Percentiles rank a stretch among this genome's conserved stretches.
These are phyloP conservation scores for Mobula hypostoma DNA, from an alignment of 2,113 vertebrate genomes.

Conservation along the genomic window DNA sequence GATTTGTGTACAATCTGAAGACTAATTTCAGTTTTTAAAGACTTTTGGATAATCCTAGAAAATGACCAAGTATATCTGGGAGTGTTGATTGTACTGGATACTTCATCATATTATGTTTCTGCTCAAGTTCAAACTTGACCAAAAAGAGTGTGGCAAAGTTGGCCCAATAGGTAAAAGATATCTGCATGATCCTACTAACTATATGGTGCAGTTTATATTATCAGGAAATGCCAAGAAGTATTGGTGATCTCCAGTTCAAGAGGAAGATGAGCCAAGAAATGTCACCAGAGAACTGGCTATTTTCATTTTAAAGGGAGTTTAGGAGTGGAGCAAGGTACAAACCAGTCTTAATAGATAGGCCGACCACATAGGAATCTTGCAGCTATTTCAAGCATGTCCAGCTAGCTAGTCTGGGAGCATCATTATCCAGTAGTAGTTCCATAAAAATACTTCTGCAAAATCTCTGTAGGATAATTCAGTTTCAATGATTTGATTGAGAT, in stretches of 20 bases:
- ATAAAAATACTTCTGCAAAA: not conserved
- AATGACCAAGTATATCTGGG: not conserved
- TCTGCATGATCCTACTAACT: not conserved
- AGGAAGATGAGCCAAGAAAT: not conserved
- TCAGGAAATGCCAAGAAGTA: not conserved
- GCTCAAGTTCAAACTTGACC: not conserved
- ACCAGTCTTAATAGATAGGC: not conserved
- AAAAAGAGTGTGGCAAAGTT: not conserved
- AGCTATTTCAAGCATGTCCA: not conserved
- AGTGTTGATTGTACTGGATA: not conserved
- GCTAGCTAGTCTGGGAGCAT: not conserved
- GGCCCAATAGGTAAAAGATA: not conserved
- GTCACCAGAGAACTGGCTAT: not conserved
- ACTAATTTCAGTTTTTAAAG: not conserved
- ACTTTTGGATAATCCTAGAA: not conserved
- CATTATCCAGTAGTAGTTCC: not conserved
- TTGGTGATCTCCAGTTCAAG: not conserved
- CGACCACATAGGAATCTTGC: not conserved
- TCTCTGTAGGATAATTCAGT: no score
- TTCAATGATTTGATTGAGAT: no score
- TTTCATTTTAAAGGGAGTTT: not conserved
- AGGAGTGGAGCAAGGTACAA: not conserved
- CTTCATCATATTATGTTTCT: no score
- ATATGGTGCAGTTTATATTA: not conserved
- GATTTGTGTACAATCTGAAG: no score